Base-by-base conservation (phyloP, 2,797 vertebrate genomes). In the Cossypha niveicapilla region DNA sequence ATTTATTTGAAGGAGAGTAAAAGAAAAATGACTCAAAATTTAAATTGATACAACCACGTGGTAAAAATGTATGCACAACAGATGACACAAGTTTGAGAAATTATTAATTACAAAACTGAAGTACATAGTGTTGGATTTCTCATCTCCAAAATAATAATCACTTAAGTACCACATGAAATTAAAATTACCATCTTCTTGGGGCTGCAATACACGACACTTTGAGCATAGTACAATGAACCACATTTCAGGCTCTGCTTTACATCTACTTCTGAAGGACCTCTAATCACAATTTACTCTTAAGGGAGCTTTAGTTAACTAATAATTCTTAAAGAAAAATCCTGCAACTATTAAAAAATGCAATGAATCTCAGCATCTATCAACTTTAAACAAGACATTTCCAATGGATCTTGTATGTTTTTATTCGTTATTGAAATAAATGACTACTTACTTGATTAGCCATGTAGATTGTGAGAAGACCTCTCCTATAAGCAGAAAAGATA, bases 381-480 rank as follows among this genome's bases (percentile, higher is more conserved):
- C 21, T 62, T 70, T 28, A 73, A 73, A 44, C 12, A 54, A 34
- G 10, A 58, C 13, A 27, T 50, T 88, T 74, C 11, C 41, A 83
- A 13, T 2, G 18, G 19, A 44, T 44, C 34, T 60, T 42, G 61
- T 0, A 6, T 14, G 45, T 7, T 86, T 81, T 70, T 68, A 19
- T 45, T 84, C 35, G 61, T 32, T 22, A 57, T 39, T 83, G 30
- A 74, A 95, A 96, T 56, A 92, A 92, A 95, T 27, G 27, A 71
- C 58, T 86, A 97, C 99, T 99, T 98, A 99, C 99, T 96, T 99
- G 98, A 94, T 99, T 99, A 68, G 99, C 98, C 99, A 99, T 99
- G 97, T 99, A 99, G 98, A 99, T 99, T 71, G 99, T 99, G 95
- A 99, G 98, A 57, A 99, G 98, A 35, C 99, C 99, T 98, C 99